phyloP scores from a whole-genome alignment of 2,797 vertebrate species.

The Mus spretus region DNA sequence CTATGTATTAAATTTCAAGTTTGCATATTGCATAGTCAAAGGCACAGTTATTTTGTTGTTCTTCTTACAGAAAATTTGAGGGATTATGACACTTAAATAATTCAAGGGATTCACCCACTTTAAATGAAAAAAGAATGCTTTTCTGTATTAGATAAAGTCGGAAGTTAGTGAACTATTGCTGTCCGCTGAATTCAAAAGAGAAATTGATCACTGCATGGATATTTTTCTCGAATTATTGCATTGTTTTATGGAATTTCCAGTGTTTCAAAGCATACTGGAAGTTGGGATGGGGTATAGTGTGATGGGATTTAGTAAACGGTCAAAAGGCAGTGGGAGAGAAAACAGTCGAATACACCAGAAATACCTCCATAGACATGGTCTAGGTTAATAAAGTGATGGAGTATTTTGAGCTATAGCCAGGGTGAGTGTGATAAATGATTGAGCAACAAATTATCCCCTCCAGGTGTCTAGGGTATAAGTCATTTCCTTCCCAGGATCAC shows the following conservation, averaged over 20 bases:
- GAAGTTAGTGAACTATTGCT: slow-evolving; percentile 54
- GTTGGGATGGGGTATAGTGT: background rate
- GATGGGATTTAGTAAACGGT: slow-evolving; percentile 41
- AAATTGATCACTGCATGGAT: slow-evolving; percentile 6
- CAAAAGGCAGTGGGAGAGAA: background rate
- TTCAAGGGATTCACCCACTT: background rate
- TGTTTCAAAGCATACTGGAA: slow-evolving; percentile 31
- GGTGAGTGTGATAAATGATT: background rate
- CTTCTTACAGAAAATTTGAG: slow-evolving; percentile 49
- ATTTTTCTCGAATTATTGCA: slow-evolving; percentile 60
- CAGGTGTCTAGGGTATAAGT: background rate
- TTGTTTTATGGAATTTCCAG: slow-evolving; percentile 58
- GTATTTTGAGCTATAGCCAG: background rate
- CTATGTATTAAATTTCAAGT: slow-evolving; percentile 49
- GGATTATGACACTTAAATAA: background rate
- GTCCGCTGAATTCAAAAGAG: slow-evolving; percentile 16
- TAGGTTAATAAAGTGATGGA: background rate
- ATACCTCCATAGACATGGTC: background rate
- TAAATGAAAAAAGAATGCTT: background rate
- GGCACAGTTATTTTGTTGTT: slow-evolving; percentile 48
- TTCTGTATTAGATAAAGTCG: background rate
- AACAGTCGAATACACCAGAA: background rate
- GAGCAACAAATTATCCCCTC: slow-evolving; percentile 10
- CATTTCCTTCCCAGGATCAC: slow-evolving; percentile 15
- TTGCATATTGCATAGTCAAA: background rate